These are phyloP conservation scores for Lepidurus apus DNA, from an alignment of 1,140 invertebrate genomes.

Conservation along the genomic window DNA sequence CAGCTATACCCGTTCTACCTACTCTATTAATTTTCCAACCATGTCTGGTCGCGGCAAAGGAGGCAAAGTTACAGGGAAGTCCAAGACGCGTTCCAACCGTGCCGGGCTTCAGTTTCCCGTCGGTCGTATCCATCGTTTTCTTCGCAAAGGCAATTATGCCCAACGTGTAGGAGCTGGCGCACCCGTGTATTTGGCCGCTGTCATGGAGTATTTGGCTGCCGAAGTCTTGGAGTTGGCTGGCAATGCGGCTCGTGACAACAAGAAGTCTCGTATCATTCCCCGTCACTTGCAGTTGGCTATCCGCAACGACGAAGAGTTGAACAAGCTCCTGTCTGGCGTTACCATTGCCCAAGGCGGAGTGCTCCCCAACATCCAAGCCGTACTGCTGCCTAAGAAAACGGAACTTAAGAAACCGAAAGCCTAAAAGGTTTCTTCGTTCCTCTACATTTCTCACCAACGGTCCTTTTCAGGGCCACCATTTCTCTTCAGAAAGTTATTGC, in stretches of 20 bases:
- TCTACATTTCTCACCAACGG: slow-evolving; percentile 43
- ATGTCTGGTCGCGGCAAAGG: too few species aligned
- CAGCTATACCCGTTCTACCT: too few species aligned
- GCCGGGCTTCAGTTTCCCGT: slow-evolving; percentile 63
- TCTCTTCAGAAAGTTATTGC: slow-evolving; percentile 28
- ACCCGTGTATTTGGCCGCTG: slow-evolving; percentile 64
- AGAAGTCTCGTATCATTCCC: too few species aligned
- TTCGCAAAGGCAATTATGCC: slow-evolving; percentile 64
- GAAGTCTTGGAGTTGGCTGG: too few species aligned
- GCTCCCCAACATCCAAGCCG: slow-evolving; percentile 56
- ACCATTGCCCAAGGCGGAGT: slow-evolving; percentile 59
- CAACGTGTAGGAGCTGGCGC: slow-evolving; percentile 63
- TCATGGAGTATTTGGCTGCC: too few species aligned
- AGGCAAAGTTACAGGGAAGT: slow-evolving; percentile 58
- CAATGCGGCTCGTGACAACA: too few species aligned
- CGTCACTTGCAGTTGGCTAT: too few species aligned
- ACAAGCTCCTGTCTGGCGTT: too few species aligned
- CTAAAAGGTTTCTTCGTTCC: slow-evolving; percentile 35
- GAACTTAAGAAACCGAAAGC: slow-evolving; percentile 38
- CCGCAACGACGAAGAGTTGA: too few species aligned
- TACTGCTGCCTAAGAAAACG: slow-evolving; percentile 52
- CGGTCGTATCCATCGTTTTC: slow-evolving; percentile 43
- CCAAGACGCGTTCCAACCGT: slow-evolving; percentile 56
- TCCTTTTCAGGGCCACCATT: slow-evolving; percentile 38
- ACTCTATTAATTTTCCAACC: too few species aligned